Percentiles rank a stretch among this genome's conserved stretches.
Conservation (phyloP, 2,113 vertebrate species). For the Phylloscopus whistleri region DNA sequence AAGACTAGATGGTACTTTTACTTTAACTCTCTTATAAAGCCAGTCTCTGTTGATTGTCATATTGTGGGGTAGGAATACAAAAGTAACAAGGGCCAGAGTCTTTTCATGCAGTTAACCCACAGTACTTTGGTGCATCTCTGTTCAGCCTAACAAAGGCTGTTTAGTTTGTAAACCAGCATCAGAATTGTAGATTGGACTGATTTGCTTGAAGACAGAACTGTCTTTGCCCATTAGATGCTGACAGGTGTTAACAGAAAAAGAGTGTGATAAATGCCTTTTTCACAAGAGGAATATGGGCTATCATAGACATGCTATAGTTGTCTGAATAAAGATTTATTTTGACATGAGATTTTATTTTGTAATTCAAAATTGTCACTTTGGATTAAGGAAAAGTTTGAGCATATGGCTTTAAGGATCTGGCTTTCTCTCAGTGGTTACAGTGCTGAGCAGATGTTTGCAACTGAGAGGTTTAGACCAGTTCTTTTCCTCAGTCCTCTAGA, state of each 20-base stretch:
- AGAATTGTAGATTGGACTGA: background rate
- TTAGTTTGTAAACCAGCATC: background rate
- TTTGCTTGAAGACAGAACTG: background rate
- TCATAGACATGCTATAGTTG: background rate
- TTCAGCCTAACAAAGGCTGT: background rate
- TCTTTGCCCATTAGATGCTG: background rate
- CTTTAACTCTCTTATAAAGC: background rate
- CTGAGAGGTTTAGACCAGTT: background rate
- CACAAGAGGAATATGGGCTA: background rate
- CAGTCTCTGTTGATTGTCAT: background rate
- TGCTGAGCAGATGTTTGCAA: background rate
- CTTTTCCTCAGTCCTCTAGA: background rate
- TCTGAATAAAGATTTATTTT: conserved; percentile 12
- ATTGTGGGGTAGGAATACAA: background rate
- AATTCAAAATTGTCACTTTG: conserved; percentile 18
- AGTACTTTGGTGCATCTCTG: background rate
- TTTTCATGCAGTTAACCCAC: background rate
- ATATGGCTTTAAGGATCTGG: conserved; percentile 20
- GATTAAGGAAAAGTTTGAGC: conserved; percentile 20
- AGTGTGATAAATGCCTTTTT: too few species aligned
- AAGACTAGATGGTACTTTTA: background rate
- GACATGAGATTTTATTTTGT: background rate
- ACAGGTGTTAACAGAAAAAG: background rate
- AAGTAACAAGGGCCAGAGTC: background rate
- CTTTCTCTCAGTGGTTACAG: background rate